Percentiles rank a stretch among this genome's conserved stretches.
Conservation (phyloP, 1,140 invertebrate genomes). For the Zaprionus vittiger region DNA sequence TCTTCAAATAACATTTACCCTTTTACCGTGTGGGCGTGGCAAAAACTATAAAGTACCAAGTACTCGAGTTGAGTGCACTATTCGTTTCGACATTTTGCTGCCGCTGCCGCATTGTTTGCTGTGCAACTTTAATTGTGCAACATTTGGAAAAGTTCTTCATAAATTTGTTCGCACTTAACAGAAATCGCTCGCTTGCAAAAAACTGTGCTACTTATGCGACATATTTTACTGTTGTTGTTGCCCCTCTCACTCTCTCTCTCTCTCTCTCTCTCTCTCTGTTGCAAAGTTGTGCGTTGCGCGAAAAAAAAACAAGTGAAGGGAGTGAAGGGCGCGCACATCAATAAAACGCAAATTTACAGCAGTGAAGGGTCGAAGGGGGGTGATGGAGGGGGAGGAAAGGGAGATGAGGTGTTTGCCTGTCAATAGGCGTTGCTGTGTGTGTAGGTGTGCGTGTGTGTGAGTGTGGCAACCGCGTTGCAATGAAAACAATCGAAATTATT, state of each 20-base stretch:
- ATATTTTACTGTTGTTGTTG: slow-evolving; percentile 53
- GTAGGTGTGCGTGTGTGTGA: neutral
- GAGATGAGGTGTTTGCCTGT: slow-evolving; percentile 40
- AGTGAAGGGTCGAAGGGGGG: neutral
- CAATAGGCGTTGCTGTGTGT: slow-evolving; percentile 27
- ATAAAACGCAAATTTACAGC: slow-evolving; percentile 72
- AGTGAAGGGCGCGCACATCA: slow-evolving; percentile 58
- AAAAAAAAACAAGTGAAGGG: slow-evolving; percentile 11
- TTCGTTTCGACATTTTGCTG: slow-evolving; percentile 24
- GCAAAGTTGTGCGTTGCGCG: slow-evolving; percentile 55
- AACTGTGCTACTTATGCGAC: slow-evolving; percentile 70
- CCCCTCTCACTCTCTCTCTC: neutral
- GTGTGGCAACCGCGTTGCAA: slow-evolving; percentile 38
- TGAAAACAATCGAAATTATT: slow-evolving; percentile 82
- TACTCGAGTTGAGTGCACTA: slow-evolving; percentile 1
- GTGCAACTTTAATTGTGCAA: slow-evolving; percentile 64
- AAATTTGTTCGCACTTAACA: slow-evolving; percentile 74
- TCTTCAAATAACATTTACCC: neutral
- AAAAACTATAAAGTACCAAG: neutral
- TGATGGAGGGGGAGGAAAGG: neutral
- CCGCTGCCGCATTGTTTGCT: slow-evolving; percentile 10
- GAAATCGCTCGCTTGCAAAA: slow-evolving; percentile 27
- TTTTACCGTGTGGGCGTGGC: neutral
- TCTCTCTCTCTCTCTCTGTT: neutral
- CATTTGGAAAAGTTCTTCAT: slow-evolving; percentile 76